Evolutionary conservation across 1,140 invertebrate species (phyloP), one percentile per base, ranked within the genome.

Genomic region (Drosophila auraria): DNA sequence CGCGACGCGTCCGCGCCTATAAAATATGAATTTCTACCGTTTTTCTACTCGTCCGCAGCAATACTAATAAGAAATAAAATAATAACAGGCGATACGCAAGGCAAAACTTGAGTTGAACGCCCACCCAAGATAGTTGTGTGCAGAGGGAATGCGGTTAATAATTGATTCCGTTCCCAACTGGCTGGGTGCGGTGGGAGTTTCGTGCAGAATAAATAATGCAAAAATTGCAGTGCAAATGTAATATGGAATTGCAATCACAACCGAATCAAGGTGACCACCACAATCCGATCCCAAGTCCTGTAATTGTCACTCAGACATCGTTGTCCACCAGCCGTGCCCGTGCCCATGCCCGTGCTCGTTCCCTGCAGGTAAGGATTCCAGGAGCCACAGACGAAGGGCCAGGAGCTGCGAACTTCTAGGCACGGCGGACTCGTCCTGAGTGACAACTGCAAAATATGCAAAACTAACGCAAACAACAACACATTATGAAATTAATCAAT

Each of bases 191-290:
- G 62, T 74, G 72, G 70, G 49, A 83, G 71, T 78, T 66, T 63
- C 77, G 58, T 78, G 80, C 70, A 57, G 82, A 64, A 73, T 81
- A 61, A 75, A 80, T 79, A 81, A 78, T 80, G 69, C 78, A 71
- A 49, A 77, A 89, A 83, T 87, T 81, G 56, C 78, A 83, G 78
- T 87, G 80, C 65, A 83, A 81, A 79, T 75, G 78, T 86, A 86
- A 74, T 76, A 63, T 56, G 78, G 54, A 73, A 66, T 78, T 73
- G 54, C 73, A 73, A 70, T 76, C 78, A 72, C 80, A 72, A 36
- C 45, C 75, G 76, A 64, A 72, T 65, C 76, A 78, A 78, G 75
- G 75, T 78, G 75, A 78, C 75, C 73, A 72, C 50, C 57, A 77
- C 45, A 69, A 69, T n/a, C 40, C 60, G n/a, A 59, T 27, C 57